Base-by-base conservation (phyloP, 2,797 vertebrate genomes). In the Cacajao melanocephalus region DNA sequence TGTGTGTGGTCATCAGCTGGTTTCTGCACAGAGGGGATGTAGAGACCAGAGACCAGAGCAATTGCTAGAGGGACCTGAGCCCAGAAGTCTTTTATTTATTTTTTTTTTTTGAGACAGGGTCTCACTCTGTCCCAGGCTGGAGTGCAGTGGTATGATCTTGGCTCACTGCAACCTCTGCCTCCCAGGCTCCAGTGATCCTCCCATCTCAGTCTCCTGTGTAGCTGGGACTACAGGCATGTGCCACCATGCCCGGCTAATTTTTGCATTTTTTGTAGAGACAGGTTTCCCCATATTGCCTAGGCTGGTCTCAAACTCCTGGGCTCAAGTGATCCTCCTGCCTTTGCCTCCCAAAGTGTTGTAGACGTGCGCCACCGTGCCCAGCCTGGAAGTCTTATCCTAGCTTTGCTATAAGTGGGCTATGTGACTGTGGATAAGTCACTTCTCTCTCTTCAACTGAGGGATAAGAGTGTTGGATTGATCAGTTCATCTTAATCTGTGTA, bases 21-120 rank as follows among this genome's bases (percentile, higher is more conserved):
- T 26, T 6, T 67, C 39, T 7, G 50, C 30, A 9, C 33, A n/a
- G n/a, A 46, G 12, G 0, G 17, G 75, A 5, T 0, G 0, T 8
- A 67, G 33, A 67, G 64, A 67, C 61, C 19, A 52, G 67, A 61
- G 88, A 44, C 8, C 15, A 67, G 61, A 93, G 44, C 55, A 88
- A 67, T 46, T 58, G 48, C 7, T 22, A 15, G 39, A 85, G 5
- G 82, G 26, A 64, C 24, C 4, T 30, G 4, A 80, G 70, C 22
- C 64, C 57, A 19, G 46, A 80, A 33, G 64, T 85, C 33, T 67
- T n/a, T 67, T n/a, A 33, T 30, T 30, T 61, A 12, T 58, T 58
- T 67, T n/a, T 17, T 33, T 8, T 61, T 30, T 61, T 61, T 64
- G 6, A n/a, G 33, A n/a, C 33, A 67, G 15, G 15, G 7, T n/a